A percentile compares a stretch with the other conserved stretches of the same genome.
phyloP scores from a whole-genome alignment of 2,797 vertebrate species.

The Kryptolebias ocellatus region DNA sequence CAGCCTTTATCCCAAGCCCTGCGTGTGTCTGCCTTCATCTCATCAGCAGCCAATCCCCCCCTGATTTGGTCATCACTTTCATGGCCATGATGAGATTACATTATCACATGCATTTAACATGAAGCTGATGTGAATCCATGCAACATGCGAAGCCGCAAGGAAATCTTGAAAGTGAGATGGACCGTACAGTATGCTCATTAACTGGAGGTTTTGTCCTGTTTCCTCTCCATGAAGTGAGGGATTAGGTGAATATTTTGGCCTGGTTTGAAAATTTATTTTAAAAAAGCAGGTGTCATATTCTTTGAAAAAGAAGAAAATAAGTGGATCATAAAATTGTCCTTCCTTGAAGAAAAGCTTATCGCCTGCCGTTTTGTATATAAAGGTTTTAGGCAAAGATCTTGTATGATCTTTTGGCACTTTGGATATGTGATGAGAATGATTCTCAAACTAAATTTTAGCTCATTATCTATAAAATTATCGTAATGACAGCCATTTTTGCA shows the following conservation, averaged over 20 bases:
- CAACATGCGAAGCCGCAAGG: slow-evolving; percentile 31
- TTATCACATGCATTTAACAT: slow-evolving; percentile 60
- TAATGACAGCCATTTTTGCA: no score
- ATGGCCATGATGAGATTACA: slow-evolving; percentile 66
- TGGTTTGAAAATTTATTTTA: background rate
- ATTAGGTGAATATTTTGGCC: slow-evolving; percentile 46
- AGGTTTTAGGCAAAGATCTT: no score
- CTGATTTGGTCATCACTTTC: slow-evolving; percentile 50
- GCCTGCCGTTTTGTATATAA: no score
- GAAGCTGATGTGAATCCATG: slow-evolving; percentile 32
- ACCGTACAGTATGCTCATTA: slow-evolving; percentile 16
- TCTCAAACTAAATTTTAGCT: no score
- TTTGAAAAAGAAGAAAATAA: no score
- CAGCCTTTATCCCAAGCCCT: slow-evolving; percentile 37
- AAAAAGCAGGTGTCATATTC: no score
- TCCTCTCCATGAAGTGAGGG: slow-evolving; percentile 31
- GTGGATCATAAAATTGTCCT: no score
- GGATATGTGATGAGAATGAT: no score
- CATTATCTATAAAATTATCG: no score
- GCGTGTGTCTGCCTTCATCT: slow-evolving; percentile 37
- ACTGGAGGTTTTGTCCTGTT: slow-evolving; percentile 12
- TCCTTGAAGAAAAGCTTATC: no score
- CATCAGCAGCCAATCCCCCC: slow-evolving; percentile 56
- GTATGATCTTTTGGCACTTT: no score
- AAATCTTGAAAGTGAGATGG: slow-evolving; percentile 27